Conservation (phyloP, 1,140 invertebrate genomes). For the Drosophila sproati region DNA sequence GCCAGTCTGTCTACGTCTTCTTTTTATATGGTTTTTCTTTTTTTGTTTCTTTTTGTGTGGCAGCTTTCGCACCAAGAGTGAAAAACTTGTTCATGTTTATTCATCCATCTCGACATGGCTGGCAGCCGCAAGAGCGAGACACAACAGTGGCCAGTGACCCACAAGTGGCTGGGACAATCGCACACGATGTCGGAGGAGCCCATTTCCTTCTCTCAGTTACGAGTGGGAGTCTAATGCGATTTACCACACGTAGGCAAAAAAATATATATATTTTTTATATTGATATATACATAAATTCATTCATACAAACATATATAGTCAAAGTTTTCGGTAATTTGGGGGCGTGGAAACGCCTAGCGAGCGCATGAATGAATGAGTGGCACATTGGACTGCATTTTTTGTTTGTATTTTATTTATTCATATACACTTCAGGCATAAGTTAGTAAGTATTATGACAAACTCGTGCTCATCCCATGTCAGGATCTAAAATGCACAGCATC, state of each 20-base stretch:
- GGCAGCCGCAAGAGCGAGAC: conserved; percentile 23
- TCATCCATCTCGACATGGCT: conserved; percentile 73
- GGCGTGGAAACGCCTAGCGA: neutral
- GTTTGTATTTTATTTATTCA: conserved; percentile 41
- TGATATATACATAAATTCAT: too few relatives aligned
- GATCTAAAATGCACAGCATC: conserved; percentile 54
- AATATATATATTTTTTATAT: too few relatives aligned
- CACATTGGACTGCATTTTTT: conserved; percentile 25
- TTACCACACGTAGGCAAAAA: conserved; percentile 53
- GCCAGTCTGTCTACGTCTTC: neutral
- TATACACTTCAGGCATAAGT: conserved; percentile 34
- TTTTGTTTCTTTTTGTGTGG: neutral
- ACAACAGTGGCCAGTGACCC: conserved; percentile 22
- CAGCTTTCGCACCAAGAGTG: conserved; percentile 47
- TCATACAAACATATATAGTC: neutral
- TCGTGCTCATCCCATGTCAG: conserved; percentile 45
- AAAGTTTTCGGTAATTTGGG: neutral
- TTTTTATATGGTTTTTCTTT: neutral
- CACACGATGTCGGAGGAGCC: conserved; percentile 20
- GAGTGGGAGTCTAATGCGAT: conserved; percentile 62
- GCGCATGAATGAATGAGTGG: conserved; percentile 1
- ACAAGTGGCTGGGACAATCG: conserved; percentile 51
- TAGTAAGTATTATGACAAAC: conserved; percentile 24
- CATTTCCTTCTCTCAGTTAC: neutral
- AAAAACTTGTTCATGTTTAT: conserved; percentile 78